Evolutionary conservation across 2,797 vertebrate genomes (phyloP), one percentile per base, ranked within the genome.

Genomic region (Margarornis squamiger): DNA sequence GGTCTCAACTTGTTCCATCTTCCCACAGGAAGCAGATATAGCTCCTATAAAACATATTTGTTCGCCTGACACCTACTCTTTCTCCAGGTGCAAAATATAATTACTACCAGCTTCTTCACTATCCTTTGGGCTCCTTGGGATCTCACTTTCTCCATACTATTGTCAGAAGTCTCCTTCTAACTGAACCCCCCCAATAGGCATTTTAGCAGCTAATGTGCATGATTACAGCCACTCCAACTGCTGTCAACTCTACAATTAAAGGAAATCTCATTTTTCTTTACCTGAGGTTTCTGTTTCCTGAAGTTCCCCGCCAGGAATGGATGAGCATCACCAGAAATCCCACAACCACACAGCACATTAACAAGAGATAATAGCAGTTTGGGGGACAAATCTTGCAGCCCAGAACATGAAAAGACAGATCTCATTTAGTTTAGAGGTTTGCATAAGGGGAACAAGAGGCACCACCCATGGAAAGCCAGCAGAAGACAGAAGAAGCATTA

Each of bases 61-160:
- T 90, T 95, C 78, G 46, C 51, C 48, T 73, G n/a, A 84, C 1
- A 7, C 36, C 46, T 88, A 81, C 26, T 86, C 59, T 84, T 84
- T 93, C 83, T 91, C 51, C 27, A 45, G 17, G 26, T 91, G 19
- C 36, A 66, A 94, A 94, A 91, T 78, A 83, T 49, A 84, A 93
- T 88, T 88, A 84, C 65, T 90, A 81, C 36, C 72, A 74, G 18
- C 46, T 90, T 49, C 65, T 91, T 86, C 61, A 66, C 30, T 83
- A 27, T 86, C 51, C 54, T 93, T 91, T 91, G 78, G 66, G 58
- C 23, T 90, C 43, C 62, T 83, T 75, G 54, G 51, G n/a, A 72
- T 92, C 62, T 92, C 72, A 91, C 72, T 65, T 91, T 80, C 89
- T 90, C 68, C 71, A 90, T 23, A n/a, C 29, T 72, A 7, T 39